Evolutionary conservation across 2,113 vertebrate genomes (phyloP), one percentile per base, ranked within the genome.

Genomic region (Platycercus adscitus): DNA sequence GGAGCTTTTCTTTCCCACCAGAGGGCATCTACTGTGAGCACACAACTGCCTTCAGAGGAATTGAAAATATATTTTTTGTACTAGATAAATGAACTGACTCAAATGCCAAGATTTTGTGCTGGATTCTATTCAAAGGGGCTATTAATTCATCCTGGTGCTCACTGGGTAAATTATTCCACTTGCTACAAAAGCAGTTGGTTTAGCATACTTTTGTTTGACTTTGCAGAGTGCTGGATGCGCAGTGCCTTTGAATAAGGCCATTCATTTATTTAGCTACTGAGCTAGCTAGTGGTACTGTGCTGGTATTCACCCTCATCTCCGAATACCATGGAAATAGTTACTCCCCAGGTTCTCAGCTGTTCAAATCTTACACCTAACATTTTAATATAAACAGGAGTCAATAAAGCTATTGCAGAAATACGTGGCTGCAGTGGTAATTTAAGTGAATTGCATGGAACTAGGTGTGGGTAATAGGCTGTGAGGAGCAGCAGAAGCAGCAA

Each of bases 1-100:
- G 53, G 63, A 89, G 77, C 81, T 93, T 92, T 91, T 81, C 88
- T 93, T 87, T 95, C 86, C 93, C 93, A 92, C 70, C 93, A 92
- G 92, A 96, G 95, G 95, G 93, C 93, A 96, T 39, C 76, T 31
- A 66, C 73, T 82, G 86, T 66, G 61, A 85, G 39, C 19, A 39
- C 44, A 91, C 83, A 95, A 92, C 81, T 86, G 70, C 75, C 86
- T 87, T 81, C 81, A 84, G 70, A 82, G 70, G 56, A 81, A 79
- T 85, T 91, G 64, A 91, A 93, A 93, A 91, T 79, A 92, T 6
- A 95, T 91, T 50, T 68, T 94, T 88, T 94, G 65, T 65, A 69
- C 86, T 29, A 93, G 65, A 93, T 79, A 96, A 93, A 92, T 44
- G 65, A 89, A 79, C 39, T 49, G 44, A 55, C 56, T 88, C 2